These are phyloP conservation scores for Fulica atra DNA, from an alignment of 2,113 vertebrate genomes.

Conservation along the genomic window DNA sequence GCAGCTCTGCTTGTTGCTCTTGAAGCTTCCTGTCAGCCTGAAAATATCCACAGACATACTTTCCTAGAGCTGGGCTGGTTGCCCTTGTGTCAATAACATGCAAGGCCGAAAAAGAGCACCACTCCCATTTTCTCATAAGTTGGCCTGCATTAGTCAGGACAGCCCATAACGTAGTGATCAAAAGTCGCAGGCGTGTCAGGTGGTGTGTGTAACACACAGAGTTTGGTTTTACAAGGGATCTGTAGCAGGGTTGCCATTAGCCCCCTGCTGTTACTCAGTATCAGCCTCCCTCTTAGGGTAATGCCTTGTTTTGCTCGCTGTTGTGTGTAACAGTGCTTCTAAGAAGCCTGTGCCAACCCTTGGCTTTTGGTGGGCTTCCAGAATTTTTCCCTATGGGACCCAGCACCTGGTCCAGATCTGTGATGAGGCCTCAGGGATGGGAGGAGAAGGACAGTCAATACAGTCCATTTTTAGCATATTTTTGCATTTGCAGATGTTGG, in stretches of 20 bases:
- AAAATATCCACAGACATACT: accelerated
- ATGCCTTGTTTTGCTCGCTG: background rate
- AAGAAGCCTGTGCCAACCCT: background rate
- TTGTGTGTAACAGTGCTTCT: background rate
- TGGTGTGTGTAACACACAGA: background rate
- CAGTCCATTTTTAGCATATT: background rate
- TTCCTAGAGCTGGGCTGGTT: background rate
- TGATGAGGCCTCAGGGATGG: background rate
- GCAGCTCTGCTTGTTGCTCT: background rate
- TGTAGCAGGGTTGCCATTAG: background rate
- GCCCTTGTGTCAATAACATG: background rate
- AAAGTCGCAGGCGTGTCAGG: background rate
- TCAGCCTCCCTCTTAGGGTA: background rate
- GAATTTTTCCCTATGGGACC: background rate
- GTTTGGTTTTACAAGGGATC: background rate
- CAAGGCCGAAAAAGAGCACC: background rate
- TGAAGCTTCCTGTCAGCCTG: background rate
- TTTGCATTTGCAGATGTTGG: background rate
- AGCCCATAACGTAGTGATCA: background rate
- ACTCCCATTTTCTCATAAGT: background rate
- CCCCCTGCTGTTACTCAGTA: background rate
- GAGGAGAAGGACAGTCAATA: background rate
- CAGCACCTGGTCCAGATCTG: background rate
- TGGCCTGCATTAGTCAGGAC: accelerated
- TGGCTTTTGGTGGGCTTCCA: background rate